These are phyloP conservation scores for Ophion costatus DNA, from an alignment of 2,888 invertebrate species.

Conservation along the genomic window DNA sequence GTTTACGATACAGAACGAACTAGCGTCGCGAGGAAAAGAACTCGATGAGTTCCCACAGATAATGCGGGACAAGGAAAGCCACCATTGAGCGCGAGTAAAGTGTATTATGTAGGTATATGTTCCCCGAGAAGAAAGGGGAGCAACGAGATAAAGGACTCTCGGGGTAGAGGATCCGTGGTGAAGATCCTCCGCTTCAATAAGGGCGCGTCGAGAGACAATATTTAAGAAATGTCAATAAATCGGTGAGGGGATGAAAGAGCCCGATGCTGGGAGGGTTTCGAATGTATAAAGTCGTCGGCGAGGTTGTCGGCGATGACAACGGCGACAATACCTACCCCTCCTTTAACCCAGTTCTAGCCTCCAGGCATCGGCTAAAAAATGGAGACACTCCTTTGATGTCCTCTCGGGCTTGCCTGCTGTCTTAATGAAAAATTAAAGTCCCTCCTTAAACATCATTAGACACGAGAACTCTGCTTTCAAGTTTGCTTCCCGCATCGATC, in stretches of 20 bases:
- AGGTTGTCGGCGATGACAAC: conserved; percentile 71
- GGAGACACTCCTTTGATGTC: conserved; percentile 81
- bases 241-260: conserved; percentile 68
- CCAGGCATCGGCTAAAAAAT: conserved; percentile 81
- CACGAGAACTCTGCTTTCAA: conserved; percentile 78
- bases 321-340: conserved; percentile 72
- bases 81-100: conserved; percentile 43
- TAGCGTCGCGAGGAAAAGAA: conserved; percentile 40
- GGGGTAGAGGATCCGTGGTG: conserved; percentile 11
- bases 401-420: conserved; percentile 71
- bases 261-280: conserved; percentile 62
- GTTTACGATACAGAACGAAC: not conserved
- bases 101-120: not conserved
- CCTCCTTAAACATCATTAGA: conserved; percentile 83
- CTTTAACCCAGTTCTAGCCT: conserved; percentile 74
- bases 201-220: conserved; percentile 75
- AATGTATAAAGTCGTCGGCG: conserved; percentile 40
- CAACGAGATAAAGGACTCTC: conserved; percentile 60
- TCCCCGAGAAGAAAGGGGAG: conserved; percentile 52
- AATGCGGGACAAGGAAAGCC: conserved; percentile 54
- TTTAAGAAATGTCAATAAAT: conserved; percentile 82
- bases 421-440: conserved; percentile 84
- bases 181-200: conserved; percentile 68
- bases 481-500: conserved; percentile 66
- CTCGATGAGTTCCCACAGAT: conserved; percentile 57